Base-by-base conservation (phyloP, 2,113 vertebrate genomes). In the Chauna torquata region DNA sequence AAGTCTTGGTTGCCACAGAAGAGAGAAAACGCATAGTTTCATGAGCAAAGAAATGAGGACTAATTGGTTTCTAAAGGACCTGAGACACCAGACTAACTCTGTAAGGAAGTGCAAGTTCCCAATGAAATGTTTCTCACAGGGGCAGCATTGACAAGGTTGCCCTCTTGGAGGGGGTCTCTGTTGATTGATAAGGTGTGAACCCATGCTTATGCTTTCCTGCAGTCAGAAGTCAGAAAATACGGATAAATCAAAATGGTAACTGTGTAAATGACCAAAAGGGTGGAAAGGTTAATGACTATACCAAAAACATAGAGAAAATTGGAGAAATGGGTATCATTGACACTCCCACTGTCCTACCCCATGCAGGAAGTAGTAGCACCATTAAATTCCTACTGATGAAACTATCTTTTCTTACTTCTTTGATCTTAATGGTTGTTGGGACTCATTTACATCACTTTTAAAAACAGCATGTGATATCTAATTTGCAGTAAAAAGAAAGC, bases 121-220 rank as follows among this genome's bases (percentile, higher is more conserved):
- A n/a, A 0, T 3, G 34, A 40, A 86, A 70, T 11, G 16, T 38
- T 44, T 77, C 18, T 20, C 6, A 20, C 16, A 11, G 4, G 36
- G 15, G n/a, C 1, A 1, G 84, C 16, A 38, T 8, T 9, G 12
- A 10, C 0, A 2, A 45, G 27, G 7, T 14, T 1, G 3, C 34
- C 36, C 15, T 72, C 27, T 44, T 2, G 1, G 22, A 78, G 6
- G 5, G 7, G 2, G 24, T 59, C 20, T 91, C 38, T 66, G 30
- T 9, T 68, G 22, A 30, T 79, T 12, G 5, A 5, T 28, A 32
- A 34, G 13, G 65, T 68, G 20, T 47, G 65, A 47, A 47, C 44
- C 9, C 65, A 24, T 68, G 44, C 62, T 68, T 47, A 47, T 5
- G 6, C 30, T 34, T 32, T 47, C 7, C 30, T 45, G 42, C 20